Evolutionary conservation across 30 jellyfish, hydroid and myxozoan species (phyloP), one percentile per base, ranked within the genome.

Genomic region (Hydractinia symbiolongicarpus): DNA sequence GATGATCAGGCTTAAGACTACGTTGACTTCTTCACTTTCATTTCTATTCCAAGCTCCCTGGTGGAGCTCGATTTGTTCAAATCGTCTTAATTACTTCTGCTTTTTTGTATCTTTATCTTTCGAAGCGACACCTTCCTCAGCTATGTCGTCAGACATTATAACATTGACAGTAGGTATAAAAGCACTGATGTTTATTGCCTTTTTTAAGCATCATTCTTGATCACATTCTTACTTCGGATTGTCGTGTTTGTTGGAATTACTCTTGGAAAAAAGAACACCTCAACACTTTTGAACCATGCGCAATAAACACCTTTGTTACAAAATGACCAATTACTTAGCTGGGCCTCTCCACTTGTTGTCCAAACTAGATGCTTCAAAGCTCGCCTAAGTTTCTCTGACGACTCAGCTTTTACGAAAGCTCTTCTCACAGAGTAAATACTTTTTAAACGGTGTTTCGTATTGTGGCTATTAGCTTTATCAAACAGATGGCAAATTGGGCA

Each of bases 341-440:
- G 76, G 81, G 13, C 82, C 82, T 40, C 76, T 50, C 82, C 82
- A 73, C 76, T 73, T 73, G 82, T 73, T n/a, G 82, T 81, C n/a
- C 81, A 3, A 9, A 50, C 76, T 10, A 81, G 82, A 73, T 73
- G 84, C 0, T 53, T 9, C 76, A 76, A 19, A 6, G 76, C 81
- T 76, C 81, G 76, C 17, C 6, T 76, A 54, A 76, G 4, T 16
- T 76, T 76, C 77, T 76, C 84, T 53, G 76, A 76, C 21, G 84
- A 76, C 55, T 76, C 84, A 6, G 84, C 84, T 76, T 76, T 73
- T 2, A 73, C 76, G 49, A 73, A 73, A 11, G 82, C 82, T n/a
- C 82, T 20, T 73, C 82, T 73, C 15, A 81, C 82, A 73, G 81
- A 16, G 49, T 73, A 73, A 75, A 73, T 73, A 1, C 82, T 73